Base-by-base conservation (phyloP, 1,140 invertebrate genomes). In the Pseudomyrmex cubaensis region DNA sequence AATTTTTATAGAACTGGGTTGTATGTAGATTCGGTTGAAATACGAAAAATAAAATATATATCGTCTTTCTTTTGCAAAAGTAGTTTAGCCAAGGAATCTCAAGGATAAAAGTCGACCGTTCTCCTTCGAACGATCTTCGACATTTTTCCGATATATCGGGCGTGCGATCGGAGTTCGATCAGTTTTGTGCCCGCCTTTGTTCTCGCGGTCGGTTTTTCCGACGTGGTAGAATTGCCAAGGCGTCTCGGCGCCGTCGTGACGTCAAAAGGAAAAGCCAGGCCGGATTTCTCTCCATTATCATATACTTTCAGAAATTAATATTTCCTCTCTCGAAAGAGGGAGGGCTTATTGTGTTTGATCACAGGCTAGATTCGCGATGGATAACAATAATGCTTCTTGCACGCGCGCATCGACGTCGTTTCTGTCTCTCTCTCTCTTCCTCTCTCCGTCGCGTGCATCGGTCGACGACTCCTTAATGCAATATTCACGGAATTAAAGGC, bases 271-370 rank as follows among this genome's bases (percentile, higher is more conserved):
- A 35, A 59, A 80, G 66, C 35, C 63, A 20, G 20, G 10, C 2
- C 44, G n/a, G 66, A 70, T 80, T 80, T 80, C 66, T 70, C 76
- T 70, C 15, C 15, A 80, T 80, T 80, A 80, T 80, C 66, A 80
- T 80, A 35, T 35, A 80, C 66, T 80, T 80, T 70, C 12, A 80
- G 44, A 80, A 80, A 80, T 80, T 70, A 80, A 59, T 70, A 80
- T 80, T 70, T 70, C 64, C 15, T 52, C 17, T 67, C 9, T 48
- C 62, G 15, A 2, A 5, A 48, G 15, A 35, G 35, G 35, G 35
- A 35, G 35, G 35, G 35, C 35, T 35, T 35, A 35, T 35, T 35
- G 35, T 52, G 25, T 17, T 22, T 70, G 54, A 80, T 80, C 70
- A 50, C 12, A 44, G 66, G 12, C 20, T 48, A 70, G 76, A 80